Conservation (phyloP, 1,140 invertebrate genomes). For the Zaprionus kolodkinae region DNA sequence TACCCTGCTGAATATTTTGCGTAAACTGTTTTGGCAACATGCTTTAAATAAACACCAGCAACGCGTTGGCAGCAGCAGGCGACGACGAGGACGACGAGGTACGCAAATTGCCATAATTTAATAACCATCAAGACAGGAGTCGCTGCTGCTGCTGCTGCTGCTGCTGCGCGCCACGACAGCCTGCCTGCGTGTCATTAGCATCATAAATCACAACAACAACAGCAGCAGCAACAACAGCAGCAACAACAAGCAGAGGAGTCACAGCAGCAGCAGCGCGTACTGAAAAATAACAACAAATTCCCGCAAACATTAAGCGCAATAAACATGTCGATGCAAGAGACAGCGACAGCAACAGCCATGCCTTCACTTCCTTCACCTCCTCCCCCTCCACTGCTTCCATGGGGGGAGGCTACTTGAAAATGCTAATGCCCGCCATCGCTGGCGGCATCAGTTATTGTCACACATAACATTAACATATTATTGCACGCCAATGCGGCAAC, state of each 20-base stretch:
- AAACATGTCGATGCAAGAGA: conserved; percentile 67
- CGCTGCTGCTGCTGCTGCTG: conserved; percentile 5
- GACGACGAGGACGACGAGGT: conserved; percentile 44
- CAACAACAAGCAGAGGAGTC: not conserved
- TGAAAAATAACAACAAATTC: conserved; percentile 48
- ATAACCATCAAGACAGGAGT: conserved; percentile 74
- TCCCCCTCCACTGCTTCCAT: not conserved
- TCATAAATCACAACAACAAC: conserved; percentile 77
- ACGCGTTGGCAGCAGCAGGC: conserved; percentile 16
- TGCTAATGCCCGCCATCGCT: conserved; percentile 65
- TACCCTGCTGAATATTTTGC: conserved; percentile 52
- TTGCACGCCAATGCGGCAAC: conserved; percentile 52
- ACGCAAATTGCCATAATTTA: conserved; percentile 83
- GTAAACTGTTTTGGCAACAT: conserved; percentile 78
- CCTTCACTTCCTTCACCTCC: not conserved
- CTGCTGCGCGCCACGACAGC: conserved; percentile 18
- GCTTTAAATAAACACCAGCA: conserved; percentile 75
- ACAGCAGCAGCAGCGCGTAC: conserved; percentile 41
- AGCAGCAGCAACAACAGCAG: conserved; percentile 21
- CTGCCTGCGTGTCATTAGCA: conserved; percentile 78
- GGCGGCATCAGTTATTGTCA: conserved; percentile 72
- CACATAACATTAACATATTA: conserved; percentile 81
- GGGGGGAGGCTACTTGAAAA: conserved; percentile 41
- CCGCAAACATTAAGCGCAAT: conserved; percentile 79
- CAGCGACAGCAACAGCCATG: not conserved